These are phyloP conservation scores for Cremastobaeus sp. DNA, from an alignment of 2,888 invertebrate species.

Conservation along the genomic window DNA sequence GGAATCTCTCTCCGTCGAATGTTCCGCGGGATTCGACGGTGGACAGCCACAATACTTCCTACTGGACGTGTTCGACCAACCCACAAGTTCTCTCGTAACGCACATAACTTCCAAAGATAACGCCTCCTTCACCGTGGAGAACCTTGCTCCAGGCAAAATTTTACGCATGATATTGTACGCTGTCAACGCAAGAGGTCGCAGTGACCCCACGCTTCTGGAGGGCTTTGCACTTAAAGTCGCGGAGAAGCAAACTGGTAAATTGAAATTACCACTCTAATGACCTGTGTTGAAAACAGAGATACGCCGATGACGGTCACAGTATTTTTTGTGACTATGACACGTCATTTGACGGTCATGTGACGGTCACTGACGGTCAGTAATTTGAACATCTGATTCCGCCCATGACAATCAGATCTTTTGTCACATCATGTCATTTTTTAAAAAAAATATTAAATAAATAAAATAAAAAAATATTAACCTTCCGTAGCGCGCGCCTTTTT, in stretches of 20 bases:
- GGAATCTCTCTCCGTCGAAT: constrained; percentile 86
- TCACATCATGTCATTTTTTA: no score
- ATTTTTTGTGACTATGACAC: no score
- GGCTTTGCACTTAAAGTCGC: constrained; percentile 87
- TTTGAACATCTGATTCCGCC: no score
- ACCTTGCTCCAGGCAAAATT: constrained; percentile 87
- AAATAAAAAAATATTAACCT: no score
- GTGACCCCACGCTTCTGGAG: constrained; percentile 85
- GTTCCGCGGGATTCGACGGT: constrained; percentile 87
- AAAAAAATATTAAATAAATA: no score
- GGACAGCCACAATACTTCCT: constrained; percentile 87
- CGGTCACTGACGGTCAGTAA: no score
- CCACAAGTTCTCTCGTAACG: constrained; percentile 82
- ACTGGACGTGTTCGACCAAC: constrained; percentile 86
- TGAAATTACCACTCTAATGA: no score
- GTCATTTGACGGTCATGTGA: no score
- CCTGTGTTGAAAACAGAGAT: no score
- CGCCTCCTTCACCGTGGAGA: constrained; percentile 87
- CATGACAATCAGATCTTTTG: no score
- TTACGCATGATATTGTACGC: constrained; percentile 90
- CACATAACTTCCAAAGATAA: constrained; percentile 84
- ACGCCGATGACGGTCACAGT: no score
- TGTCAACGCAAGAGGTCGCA: constrained; percentile 89
- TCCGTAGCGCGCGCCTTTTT: no score
- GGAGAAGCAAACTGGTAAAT: constrained; percentile 87